Evolutionary conservation across 2,888 invertebrate species (phyloP), one percentile per base, ranked within the genome.

Genomic region (Lasioglossum lativentre): DNA sequence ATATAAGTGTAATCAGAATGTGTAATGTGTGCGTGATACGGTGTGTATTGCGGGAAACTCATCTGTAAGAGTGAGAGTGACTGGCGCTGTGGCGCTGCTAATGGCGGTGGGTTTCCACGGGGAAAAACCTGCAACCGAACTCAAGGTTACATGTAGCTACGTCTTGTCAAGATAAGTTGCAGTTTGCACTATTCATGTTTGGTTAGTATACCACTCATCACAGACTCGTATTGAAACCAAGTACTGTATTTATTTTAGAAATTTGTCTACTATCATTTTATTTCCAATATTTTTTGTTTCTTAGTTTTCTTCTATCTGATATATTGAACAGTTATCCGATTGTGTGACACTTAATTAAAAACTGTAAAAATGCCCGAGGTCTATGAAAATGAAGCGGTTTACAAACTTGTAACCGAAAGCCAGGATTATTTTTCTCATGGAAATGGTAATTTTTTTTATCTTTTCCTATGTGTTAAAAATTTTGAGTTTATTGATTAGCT

Each of bases 301-400:
- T 68, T 47, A 75, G 30, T 75, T 45, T 30, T n/a, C n/a, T 77
- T 0, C 2, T 16, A 78, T 59, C 40, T 16, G 23, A 80, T 40
- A 27, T 23, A 82, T 45, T n/a, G 38, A 75, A 30, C 8, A 23
- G 66, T 75, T 19, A 2, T 76, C 71, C 66, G 68, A 5, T 68
- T 72, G 16, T 27, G 38, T 75, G 63, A 71, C 12, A 59, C 10
- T 45, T 30, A 38, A 52, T 52, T 12, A 34, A 68, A 72, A 40
- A 19, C 74, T 42, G 10, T n/a, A 56, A 82, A 23, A 85, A 94
- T 94, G 93, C 91, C 93, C 0, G 91, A 91, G 38, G 87, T 87
- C 34, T 91, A 88, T 73, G 92, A 91, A 40, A 91, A 91, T 82
- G 79, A 71, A n/a, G 30, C 38, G 30, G 70, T 78, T 12, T 80